Percentiles rank a stretch among this genome's conserved stretches.
These are phyloP conservation scores for Ploceus nigricollis DNA, from an alignment of 2,113 vertebrate genomes.

Conservation along the genomic window DNA sequence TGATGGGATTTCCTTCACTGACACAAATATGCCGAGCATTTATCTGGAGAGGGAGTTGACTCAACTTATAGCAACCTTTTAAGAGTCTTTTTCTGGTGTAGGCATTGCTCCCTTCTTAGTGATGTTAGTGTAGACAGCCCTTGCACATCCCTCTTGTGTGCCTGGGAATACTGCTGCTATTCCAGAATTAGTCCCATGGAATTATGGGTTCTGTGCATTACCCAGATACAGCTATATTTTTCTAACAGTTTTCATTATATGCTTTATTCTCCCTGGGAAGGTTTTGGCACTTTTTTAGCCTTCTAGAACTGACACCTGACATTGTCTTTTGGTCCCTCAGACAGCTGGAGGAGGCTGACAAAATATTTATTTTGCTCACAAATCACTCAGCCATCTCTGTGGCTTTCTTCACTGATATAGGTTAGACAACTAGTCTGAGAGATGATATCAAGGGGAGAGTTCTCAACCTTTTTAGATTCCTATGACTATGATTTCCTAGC, in stretches of 20 bases:
- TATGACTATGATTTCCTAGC: too few species aligned
- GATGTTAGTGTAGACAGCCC: not conserved
- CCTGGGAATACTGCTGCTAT: not conserved
- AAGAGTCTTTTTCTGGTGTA: not conserved
- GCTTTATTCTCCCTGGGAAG: not conserved
- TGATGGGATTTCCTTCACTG: not conserved
- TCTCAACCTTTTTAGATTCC: not conserved
- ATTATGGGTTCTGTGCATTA: not conserved
- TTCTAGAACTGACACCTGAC: not conserved
- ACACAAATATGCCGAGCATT: not conserved
- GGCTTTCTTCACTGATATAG: not conserved
- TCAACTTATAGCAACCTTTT: not conserved
- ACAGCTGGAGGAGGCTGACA: not conserved
- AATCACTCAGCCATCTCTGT: not conserved
- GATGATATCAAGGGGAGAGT: not conserved
- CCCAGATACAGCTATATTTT: not conserved
- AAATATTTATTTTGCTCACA: not conserved
- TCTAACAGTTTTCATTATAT: not conserved
- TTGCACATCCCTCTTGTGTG: not conserved
- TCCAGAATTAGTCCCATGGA: not conserved
- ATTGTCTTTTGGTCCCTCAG: not conserved
- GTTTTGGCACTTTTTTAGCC: not conserved
- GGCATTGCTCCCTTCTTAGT: not conserved
- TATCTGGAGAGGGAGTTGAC: not conserved
- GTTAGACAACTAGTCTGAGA: not conserved